phyloP scores from a whole-genome alignment of 1,140 invertebrate genomes.

The Panonychus citri region DNA sequence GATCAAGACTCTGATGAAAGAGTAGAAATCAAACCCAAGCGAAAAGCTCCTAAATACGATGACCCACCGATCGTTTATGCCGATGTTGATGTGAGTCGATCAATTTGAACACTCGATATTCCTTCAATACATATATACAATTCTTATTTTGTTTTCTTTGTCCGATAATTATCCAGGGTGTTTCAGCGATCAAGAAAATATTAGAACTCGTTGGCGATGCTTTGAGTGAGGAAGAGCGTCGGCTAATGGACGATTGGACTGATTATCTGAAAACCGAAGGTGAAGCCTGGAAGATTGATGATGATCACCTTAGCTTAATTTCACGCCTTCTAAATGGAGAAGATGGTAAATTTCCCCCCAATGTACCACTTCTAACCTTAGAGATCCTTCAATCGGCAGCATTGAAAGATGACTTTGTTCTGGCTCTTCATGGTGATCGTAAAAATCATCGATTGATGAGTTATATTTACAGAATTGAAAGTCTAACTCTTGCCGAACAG shows the following conservation, averaged over 20 bases:
- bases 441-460: constrained; percentile 69
- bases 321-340: constrained; percentile 13
- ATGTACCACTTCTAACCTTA: constrained; percentile 10
- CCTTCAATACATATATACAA: constrained; percentile 23
- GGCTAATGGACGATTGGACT: constrained; percentile 39
- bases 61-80: constrained; percentile 64
- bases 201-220: constrained; percentile 35
- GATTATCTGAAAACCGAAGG: constrained; percentile 66
- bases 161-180: background rate
- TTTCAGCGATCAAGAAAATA: constrained; percentile 27
- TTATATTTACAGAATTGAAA: constrained; percentile 58
- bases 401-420: constrained; percentile 65
- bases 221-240: constrained; percentile 25
- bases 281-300: constrained; percentile 69
- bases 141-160: constrained; percentile 29
- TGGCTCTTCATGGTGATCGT: constrained; percentile 67
- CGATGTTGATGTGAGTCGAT: constrained; percentile 40
- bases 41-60: constrained; percentile 16
- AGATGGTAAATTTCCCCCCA: constrained; percentile 15
- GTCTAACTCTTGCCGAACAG: constrained; percentile 47
- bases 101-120: background rate
- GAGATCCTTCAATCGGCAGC: constrained; percentile 29
- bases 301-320: constrained; percentile 61
- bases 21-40: background rate
- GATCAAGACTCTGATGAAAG: background rate